Percentiles rank a stretch among this genome's conserved stretches.
These are phyloP conservation scores for Morinoia aosen DNA, from an alignment of 2,888 invertebrate species.

Conservation along the genomic window DNA sequence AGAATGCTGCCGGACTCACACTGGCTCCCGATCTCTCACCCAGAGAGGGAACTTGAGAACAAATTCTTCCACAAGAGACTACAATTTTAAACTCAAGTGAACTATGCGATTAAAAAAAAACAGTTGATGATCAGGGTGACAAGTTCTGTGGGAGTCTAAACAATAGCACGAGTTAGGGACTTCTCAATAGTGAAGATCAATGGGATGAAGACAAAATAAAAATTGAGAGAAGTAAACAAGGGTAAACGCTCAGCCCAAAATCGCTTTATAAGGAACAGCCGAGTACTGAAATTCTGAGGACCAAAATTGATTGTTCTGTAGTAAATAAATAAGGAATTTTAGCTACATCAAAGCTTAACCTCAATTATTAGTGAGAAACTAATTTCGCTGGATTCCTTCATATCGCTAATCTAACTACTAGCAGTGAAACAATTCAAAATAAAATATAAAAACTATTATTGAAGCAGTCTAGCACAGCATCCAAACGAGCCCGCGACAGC, in stretches of 20 bases:
- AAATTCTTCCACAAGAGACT: neutral
- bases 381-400: neutral
- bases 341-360: neutral
- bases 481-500: neutral
- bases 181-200: neutral
- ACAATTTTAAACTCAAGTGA: neutral
- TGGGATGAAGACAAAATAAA: neutral
- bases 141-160: too few species aligned
- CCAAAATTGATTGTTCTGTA: neutral
- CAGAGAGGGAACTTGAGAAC: neutral
- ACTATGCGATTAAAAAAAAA: too few species aligned
- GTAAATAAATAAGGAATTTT: neutral
- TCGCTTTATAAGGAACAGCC: neutral
- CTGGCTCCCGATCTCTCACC: neutral
- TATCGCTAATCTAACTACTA: neutral
- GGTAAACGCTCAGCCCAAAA: neutral
- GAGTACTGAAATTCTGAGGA: neutral
- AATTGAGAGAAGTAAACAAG: neutral
- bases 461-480: neutral
- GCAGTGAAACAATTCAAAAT: neutral
- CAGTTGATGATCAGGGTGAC: too few species aligned
- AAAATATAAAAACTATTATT: neutral
- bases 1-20: neutral
- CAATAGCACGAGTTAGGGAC: neutral
- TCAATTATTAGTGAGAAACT: neutral